Base-by-base conservation (phyloP, 1,140 invertebrate genomes). In the Aphaenogaster ashmeadi region DNA sequence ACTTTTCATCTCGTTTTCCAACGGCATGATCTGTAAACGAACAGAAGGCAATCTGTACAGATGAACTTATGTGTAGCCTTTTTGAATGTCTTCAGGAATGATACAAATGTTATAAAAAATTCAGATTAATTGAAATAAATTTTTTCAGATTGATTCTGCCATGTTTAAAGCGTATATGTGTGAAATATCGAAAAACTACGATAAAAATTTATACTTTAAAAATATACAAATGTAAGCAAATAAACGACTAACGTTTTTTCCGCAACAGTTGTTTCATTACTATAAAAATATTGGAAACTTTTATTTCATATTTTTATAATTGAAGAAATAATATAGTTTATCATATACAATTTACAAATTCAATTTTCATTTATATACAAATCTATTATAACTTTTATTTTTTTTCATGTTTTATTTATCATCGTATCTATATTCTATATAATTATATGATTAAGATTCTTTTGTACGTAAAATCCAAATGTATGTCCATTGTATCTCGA, bases 1-100 rank as follows among this genome's bases (percentile, higher is more conserved):
- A 0, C 96, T 96, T 91, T 97, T 97, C 98, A 99, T 98, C 93
- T 98, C 98, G 91, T 98, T 98, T 93, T 98, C 97, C 85, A 98
- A 92, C 0, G 98, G 98, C 93, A 98, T 96, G 58, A 98, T 98
- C 98, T 98, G 81, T 41, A 92, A 88, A 44, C 4, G 7, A 52
- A 85, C 33, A 2, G 4, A 44, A 80, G 52, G 56, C n/a, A 56
- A 87, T 52, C 15, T 64, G 18, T 66, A 38, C 13, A 44, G 18
- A 44, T 6, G 0, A 75, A 36, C 6, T 56, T 54, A 21, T 52
- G 9, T 74, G 11, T 1, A 3, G 3, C 15, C 5, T 38, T 9
- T 56, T 56, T 1, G 11, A 2, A n/a, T 36, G n/a, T 36, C 18
- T 54, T 15, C 3, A 38, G 11, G 9, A 72, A 54, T 15, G 5